Base-by-base conservation (phyloP, 2,888 invertebrate genomes). In the Clunio marinus region DNA sequence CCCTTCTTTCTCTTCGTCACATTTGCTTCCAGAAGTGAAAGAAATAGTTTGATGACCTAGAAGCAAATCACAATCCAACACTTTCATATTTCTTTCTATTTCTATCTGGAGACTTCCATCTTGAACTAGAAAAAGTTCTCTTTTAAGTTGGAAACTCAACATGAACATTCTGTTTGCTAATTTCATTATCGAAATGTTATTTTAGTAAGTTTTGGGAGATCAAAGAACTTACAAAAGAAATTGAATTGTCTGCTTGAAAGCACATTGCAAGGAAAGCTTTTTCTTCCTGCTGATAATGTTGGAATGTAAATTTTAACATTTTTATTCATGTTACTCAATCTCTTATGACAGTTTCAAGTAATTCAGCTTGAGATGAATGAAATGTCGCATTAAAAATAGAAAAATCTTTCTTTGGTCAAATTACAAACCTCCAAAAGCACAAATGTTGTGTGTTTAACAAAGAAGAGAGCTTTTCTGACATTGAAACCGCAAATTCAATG, bases 1-100 rank as follows among this genome's bases (percentile, higher is more conserved):
- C 17, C 51, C 17, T 20, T 8, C 2, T 51, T 22, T n/a, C 15
- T 15, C 41, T 7, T 51, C 22, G 7, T 10, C 51, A 17, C 8
- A 7, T 32, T 32, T 7, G 32, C 20, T 51, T 17, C 51, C 22
- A 8, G 51, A 51, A 20, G 22, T 8, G 17, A 51, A 51, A 51
- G 10, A 41, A 51, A 51, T 51, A 22, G 63, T 46, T 63, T 62
- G 41, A 46, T 59, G 27, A 45, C 63, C 45, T 15, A 45, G 46
- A 45, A 63, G 45, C 51, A 8, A 24, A n/a, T n/a, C n/a, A n/a
- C n/a, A n/a, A 10, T 41, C 46, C 41, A 46, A 63, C 63, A 63
- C 63, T 63, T 63, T 63, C 63, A 63, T 27, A 63, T 45, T 63
- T 63, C 20, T 13, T 51, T 51, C 17, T 51, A 8, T 32, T 32